Evolutionary conservation across 2,888 invertebrate genomes (phyloP).

Genomic region (Cryptocheilus praepositus): DNA sequence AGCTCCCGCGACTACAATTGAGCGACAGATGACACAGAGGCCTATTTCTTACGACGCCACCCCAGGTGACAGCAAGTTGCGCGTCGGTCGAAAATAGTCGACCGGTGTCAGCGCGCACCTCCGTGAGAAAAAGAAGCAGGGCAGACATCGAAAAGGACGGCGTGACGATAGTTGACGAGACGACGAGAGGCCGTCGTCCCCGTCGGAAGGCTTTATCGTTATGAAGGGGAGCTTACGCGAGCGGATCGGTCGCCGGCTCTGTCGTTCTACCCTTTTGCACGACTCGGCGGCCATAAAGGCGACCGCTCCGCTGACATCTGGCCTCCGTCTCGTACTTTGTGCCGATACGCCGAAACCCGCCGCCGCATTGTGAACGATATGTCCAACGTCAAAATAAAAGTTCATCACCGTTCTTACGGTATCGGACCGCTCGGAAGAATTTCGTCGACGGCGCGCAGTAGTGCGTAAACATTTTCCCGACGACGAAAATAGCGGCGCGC

Average conservation of each 20-base stretch:
- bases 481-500: no score
- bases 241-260: conserved; percentile 8
- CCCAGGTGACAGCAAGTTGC: not conserved
- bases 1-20: no score
- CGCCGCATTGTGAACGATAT: no score
- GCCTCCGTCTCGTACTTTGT: conserved; percentile 30
- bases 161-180: conserved; percentile 18
- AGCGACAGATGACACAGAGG: no score
- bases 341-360: conserved; percentile 3
- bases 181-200: not conserved
- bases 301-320: conserved; percentile 34
- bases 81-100: not conserved
- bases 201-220: not conserved
- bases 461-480: no score
- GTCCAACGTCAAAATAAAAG: no score
- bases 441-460: no score
- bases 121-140: conserved; percentile 12
- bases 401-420: no score
- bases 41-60: no score
- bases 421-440: no score
- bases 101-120: not conserved
- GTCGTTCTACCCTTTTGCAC: conserved; percentile 7
- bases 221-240: not conserved
- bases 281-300: conserved; percentile 19
- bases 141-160: conserved; percentile 1